These are phyloP conservation scores for Umimayanthus kanabou DNA, from an alignment of 92 coral and sea anemone species.

Conservation along the genomic window DNA sequence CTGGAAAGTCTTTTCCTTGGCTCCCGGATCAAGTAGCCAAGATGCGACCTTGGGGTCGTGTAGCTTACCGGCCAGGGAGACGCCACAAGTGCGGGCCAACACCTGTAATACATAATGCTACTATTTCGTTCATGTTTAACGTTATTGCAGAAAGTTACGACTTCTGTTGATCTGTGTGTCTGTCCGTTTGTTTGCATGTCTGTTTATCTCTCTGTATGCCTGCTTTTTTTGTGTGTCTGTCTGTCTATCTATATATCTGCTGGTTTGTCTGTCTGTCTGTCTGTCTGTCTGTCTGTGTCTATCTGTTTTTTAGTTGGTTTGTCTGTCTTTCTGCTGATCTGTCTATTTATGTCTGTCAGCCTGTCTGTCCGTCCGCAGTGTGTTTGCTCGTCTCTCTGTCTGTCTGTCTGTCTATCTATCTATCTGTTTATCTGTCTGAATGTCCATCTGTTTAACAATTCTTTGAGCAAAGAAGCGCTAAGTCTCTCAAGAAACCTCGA, in stretches of 20 bases:
- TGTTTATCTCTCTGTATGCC: background rate
- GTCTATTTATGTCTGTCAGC: background rate
- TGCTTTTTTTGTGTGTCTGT: background rate
- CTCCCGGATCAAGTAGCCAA: conserved; percentile 93
- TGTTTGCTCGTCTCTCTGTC: background rate
- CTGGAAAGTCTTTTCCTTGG: conserved; percentile 83
- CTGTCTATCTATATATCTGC: background rate
- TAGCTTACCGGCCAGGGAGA: conserved; percentile 69
- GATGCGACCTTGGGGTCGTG: conserved; percentile 94
- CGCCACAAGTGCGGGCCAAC: conserved; percentile 76
- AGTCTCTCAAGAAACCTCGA: background rate
- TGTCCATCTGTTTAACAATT: background rate
- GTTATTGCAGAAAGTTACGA: background rate
- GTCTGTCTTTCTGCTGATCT: background rate
- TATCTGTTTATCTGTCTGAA: background rate
- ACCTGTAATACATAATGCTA: conserved; percentile 44
- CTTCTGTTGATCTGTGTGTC: background rate
- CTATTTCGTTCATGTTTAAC: no score
- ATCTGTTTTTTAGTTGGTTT: background rate
- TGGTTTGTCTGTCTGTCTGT: background rate
- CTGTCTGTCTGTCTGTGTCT: background rate
- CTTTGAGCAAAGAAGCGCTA: background rate
- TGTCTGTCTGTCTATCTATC: background rate
- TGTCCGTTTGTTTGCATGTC: background rate
- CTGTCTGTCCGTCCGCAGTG: background rate